phyloP scores from a whole-genome alignment of 1,140 invertebrate genomes.

The Drosophila cardini region DNA sequence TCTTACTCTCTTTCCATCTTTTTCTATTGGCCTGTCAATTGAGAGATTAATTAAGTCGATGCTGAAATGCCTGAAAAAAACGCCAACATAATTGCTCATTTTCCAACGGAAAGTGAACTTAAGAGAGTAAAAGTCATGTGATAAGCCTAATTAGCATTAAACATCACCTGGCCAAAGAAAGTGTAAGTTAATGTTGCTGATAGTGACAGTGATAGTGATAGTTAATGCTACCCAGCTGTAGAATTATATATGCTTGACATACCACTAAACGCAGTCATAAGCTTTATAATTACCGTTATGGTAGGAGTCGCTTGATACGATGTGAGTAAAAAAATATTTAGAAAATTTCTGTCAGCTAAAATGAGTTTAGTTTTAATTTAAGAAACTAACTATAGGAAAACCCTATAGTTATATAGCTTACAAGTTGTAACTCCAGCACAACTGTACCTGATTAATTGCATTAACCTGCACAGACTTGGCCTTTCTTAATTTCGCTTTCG shows the following conservation, averaged over 20 bases:
- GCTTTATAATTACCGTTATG: background rate
- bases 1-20: conserved; percentile 6
- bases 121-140: conserved; percentile 55
- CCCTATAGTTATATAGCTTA: background rate
- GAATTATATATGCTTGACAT: conserved; percentile 25
- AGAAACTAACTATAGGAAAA: too few relatives aligned
- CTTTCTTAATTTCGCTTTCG: conserved; percentile 46
- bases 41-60: conserved; percentile 40
- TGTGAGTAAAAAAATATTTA: background rate
- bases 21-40: conserved; percentile 45
- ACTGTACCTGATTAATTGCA: conserved; percentile 25
- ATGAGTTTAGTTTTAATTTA: background rate
- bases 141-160: conserved; percentile 41
- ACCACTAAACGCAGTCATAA: conserved; percentile 13
- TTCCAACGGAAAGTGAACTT: conserved; percentile 47
- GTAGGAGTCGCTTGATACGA: background rate
- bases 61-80: conserved; percentile 39
- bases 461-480: background rate
- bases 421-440: background rate
- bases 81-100: conserved; percentile 52
- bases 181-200: conserved; percentile 37
- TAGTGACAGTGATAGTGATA: conserved; percentile 2
- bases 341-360: conserved; percentile 5
- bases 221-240: conserved; percentile 10
- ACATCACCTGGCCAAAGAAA: conserved; percentile 34